Base-by-base conservation (phyloP, 2,113 vertebrate genomes). In the Indicator indicator region DNA sequence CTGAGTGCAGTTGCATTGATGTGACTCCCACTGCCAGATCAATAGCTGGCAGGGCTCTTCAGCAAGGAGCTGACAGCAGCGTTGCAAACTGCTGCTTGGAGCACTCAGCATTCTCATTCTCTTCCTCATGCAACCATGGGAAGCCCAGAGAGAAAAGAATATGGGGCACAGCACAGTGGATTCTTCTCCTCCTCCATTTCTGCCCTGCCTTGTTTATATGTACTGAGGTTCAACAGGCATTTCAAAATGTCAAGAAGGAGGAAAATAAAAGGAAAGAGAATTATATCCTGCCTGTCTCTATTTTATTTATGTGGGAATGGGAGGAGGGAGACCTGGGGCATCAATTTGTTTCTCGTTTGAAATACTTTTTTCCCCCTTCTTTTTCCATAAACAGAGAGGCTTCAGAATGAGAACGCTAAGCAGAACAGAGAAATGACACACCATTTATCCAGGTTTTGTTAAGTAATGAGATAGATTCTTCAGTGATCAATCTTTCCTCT, bases 361-460 rank as follows among this genome's bases (percentile, higher is more conserved):
- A 95, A 92, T 32, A 42, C 4, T 6, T 68, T 38, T 67, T 23
- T 46, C 16, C 27, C 16, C 32, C 32, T 58, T n/a, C 17, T 2
- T 38, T 6, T 6, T 12, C 52, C 48, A 64, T 75, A 91, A 96
- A 71, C 27, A 86, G 89, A 79, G 73, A 59, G 42, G 70, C 23
- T 91, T 84, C 85, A 55, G 76, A 83, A 83, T 69, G 72, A 89
- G 85, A 96, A 94, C 78, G 42, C 89, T 93, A 93, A 89, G 90
- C 75, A 93, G 94, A 89, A 65, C 56, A 74, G 70, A 74, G 64
- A 91, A 59, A 89, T 92, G 91, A 93, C 91, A 92, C 74, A 60
- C 70, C 73, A 94, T 95, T 96, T 92, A 93, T 97, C 86, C 83
- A 77, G 88, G 82, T 92, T 96, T 94, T 93, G 94, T 93, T 93